phyloP scores from a whole-genome alignment of 2,888 invertebrate species.

The Leptura quadrifasciata region DNA sequence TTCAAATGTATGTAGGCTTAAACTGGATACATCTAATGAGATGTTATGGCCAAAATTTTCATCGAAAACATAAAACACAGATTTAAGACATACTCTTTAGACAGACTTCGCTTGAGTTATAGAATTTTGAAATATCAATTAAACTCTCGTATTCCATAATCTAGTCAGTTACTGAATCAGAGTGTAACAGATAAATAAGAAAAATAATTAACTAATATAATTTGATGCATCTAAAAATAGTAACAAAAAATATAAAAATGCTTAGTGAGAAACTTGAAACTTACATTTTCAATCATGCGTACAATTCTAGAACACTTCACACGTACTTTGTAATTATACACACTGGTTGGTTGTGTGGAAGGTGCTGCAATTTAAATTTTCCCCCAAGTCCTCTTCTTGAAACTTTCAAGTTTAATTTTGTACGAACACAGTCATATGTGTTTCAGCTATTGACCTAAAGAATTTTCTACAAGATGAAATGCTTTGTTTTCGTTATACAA shows the following conservation, averaged over 20 bases:
- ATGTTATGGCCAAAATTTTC: too few relatives aligned
- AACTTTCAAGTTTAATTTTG: slow-evolving; percentile 32
- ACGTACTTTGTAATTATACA: slow-evolving; percentile 8
- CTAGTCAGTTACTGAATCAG: too few relatives aligned
- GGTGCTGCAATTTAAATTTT: slow-evolving; percentile 26
- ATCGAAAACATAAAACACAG: too few relatives aligned
- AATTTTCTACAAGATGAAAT: not conserved
- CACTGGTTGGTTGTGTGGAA: slow-evolving; percentile 21
- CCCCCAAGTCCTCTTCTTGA: slow-evolving; percentile 10
- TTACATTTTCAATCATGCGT: slow-evolving; percentile 18
- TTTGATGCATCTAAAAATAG: not conserved
- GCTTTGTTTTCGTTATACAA: slow-evolving; percentile 9
- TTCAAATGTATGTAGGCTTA: too few relatives aligned
- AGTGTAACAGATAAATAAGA: too few relatives aligned
- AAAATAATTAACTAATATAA: too few relatives aligned
- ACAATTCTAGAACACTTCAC: slow-evolving; percentile 20
- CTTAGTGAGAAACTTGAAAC: not conserved
- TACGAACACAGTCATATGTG: slow-evolving; percentile 16
- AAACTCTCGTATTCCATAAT: too few relatives aligned
- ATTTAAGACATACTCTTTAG: too few relatives aligned
- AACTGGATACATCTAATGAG: too few relatives aligned
- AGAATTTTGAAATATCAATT: too few relatives aligned
- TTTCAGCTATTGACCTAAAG: slow-evolving; percentile 2
- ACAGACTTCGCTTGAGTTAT: too few relatives aligned
- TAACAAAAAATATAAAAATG: not conserved